Conservation (phyloP, 92 coral and sea anemone genomes). For the Plumapathes pennacea region DNA sequence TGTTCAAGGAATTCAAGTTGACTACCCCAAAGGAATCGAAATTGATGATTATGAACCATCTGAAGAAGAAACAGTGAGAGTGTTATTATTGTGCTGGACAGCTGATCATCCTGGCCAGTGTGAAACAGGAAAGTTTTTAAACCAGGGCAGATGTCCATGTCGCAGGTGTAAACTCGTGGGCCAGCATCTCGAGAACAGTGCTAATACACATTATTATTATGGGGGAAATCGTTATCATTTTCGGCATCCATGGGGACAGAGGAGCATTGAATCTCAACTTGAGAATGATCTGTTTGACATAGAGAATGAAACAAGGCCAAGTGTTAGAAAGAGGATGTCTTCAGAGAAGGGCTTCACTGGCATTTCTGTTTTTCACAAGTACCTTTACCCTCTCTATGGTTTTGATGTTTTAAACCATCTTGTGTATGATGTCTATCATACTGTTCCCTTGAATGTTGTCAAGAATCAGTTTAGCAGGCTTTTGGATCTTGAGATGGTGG, state of each 20-base stretch:
- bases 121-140: conserved; percentile 55
- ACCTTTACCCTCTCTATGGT: conserved; percentile 62
- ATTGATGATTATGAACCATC: conserved; percentile 9
- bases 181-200: conserved; percentile 28
- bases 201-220: conserved; percentile 56
- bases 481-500: conserved; percentile 33
- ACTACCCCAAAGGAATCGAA: conserved; percentile 25
- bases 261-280: conserved; percentile 35
- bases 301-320: conserved; percentile 46
- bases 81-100: conserved; percentile 45
- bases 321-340: conserved; percentile 45
- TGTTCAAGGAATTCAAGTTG: conserved; percentile 24
- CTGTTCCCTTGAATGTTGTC: conserved; percentile 57
- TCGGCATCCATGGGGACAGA: conserved; percentile 49
- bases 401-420: conserved; percentile 58
- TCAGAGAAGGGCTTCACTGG: conserved; percentile 68
- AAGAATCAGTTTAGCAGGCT: conserved; percentile 46
- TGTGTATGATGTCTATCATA: conserved; percentile 63
- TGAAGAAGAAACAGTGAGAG: conserved; percentile 12
- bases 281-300: conserved; percentile 31
- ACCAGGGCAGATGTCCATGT: conserved; percentile 69
- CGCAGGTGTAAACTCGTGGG: conserved; percentile 59
- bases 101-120: conserved; percentile 75
- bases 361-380: conserved; percentile 46
- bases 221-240: conserved; percentile 55